Conservation (phyloP, 2,888 invertebrate genomes). For the Pseudanteris insignis region DNA sequence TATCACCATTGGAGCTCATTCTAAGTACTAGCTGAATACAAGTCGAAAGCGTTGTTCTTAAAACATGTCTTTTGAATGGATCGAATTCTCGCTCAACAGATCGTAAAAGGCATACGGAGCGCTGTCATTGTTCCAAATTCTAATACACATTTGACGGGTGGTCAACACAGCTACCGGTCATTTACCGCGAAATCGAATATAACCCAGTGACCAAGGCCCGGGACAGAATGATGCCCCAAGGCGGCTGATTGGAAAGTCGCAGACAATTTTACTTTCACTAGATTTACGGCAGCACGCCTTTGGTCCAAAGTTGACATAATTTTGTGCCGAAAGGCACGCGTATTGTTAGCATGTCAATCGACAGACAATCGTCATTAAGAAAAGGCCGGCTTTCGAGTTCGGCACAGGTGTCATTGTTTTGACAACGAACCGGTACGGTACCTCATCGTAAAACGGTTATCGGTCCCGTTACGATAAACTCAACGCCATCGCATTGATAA, state of each 20-base stretch:
- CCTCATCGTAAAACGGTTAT: constrained; percentile 1
- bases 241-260: constrained; percentile 49
- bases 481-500: background rate
- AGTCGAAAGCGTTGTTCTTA: background rate
- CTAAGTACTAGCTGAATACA: constrained; percentile 4
- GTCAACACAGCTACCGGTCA: constrained; percentile 30
- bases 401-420: constrained; percentile 11
- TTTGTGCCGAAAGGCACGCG: constrained; percentile 4
- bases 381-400: constrained; percentile 4
- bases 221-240: constrained; percentile 47
- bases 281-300: background rate
- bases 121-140: constrained; percentile 16
- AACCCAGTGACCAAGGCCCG: constrained; percentile 30
- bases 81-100: constrained; percentile 6
- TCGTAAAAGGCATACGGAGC: constrained; percentile 18
- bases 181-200: constrained; percentile 34
- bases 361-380: background rate
- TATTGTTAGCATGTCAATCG: too few species aligned
- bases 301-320: constrained; percentile 14
- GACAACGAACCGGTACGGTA: too few species aligned
- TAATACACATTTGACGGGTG: constrained; percentile 33
- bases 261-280: constrained; percentile 32
- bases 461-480: constrained; percentile 10
- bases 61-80: constrained; percentile 7
- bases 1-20: constrained; percentile 7